Evolutionary conservation across 2,888 invertebrate genomes (phyloP).

Genomic region (Idaea straminata): DNA sequence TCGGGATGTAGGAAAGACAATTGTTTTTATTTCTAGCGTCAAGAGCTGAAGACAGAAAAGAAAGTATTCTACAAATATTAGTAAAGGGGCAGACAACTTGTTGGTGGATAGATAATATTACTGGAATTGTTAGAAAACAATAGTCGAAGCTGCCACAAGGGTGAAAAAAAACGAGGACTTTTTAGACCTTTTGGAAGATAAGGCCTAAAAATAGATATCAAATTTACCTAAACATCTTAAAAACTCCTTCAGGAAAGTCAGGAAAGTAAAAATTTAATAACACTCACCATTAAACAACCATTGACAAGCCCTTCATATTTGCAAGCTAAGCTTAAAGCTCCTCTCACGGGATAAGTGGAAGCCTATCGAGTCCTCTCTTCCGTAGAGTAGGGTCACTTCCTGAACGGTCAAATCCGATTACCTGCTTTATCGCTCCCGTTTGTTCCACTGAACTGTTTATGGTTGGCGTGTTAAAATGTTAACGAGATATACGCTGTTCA

Average conservation of each 20-base stretch:
- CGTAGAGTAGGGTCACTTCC: slow-evolving; percentile 68
- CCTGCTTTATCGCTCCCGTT: slow-evolving; percentile 52
- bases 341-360: slow-evolving; percentile 36
- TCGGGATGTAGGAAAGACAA: neutral
- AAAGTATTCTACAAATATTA: too few species aligned
- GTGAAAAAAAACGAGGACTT: too few species aligned
- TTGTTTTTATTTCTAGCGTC: too few species aligned
- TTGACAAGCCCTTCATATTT: neutral
- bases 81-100: too few species aligned
- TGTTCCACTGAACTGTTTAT: slow-evolving; percentile 37
- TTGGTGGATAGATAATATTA: too few species aligned
- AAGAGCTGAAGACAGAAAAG: too few species aligned
- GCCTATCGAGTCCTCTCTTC: slow-evolving; percentile 60
- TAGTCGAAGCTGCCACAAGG: too few species aligned
- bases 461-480: slow-evolving; percentile 6
- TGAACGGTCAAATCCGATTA: slow-evolving; percentile 59
- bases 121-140: too few species aligned
- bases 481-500: slow-evolving; percentile 2
- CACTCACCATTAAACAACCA: neutral
- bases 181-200: too few species aligned
- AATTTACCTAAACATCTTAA: too few species aligned
- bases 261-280: neutral
- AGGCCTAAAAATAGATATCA: too few species aligned
- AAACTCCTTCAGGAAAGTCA: neutral
- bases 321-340: neutral